Conservation (phyloP, 2,113 vertebrate species). For the Hippocampus abdominalis region DNA sequence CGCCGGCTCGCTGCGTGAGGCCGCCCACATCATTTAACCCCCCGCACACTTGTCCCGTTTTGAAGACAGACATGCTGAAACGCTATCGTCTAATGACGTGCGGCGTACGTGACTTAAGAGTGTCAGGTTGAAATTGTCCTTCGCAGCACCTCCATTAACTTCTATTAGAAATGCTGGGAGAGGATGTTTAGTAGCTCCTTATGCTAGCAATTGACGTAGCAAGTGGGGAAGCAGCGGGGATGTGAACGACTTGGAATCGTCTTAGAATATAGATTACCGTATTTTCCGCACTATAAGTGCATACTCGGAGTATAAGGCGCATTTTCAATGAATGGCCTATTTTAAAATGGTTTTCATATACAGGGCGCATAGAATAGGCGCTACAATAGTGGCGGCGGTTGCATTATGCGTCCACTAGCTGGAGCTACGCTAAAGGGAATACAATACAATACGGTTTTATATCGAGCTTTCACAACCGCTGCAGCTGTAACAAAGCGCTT, state of each 20-base stretch:
- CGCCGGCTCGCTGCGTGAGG: slow-evolving; percentile 8
- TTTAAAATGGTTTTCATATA: no score
- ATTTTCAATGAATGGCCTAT: no score
- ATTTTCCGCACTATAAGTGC: no score
- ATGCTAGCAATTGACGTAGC: slow-evolving; percentile 24
- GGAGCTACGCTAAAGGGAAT: no score
- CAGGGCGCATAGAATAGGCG: no score
- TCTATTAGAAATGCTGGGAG: not conserved
- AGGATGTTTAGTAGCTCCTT: slow-evolving; percentile 7
- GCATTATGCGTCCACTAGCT: no score
- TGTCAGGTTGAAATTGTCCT: not conserved
- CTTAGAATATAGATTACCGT: not conserved
- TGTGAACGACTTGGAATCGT: not conserved
- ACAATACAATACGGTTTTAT: no score
- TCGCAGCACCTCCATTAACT: not conserved
- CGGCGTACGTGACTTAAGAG: not conserved
- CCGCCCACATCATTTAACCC: slow-evolving; percentile 1
- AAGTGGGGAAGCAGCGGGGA: slow-evolving; percentile 12
- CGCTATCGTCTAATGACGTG: slow-evolving; percentile 10
- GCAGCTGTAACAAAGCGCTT: no score
- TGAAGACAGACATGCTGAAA: slow-evolving; percentile 11
- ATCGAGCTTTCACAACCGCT: no score
- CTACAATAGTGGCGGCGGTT: no score
- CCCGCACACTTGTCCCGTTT: not conserved
- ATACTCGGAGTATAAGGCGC: not conserved